Evolutionary conservation across 2,888 invertebrate genomes (phyloP).

Genomic region (Oscheius sp.): DNA sequence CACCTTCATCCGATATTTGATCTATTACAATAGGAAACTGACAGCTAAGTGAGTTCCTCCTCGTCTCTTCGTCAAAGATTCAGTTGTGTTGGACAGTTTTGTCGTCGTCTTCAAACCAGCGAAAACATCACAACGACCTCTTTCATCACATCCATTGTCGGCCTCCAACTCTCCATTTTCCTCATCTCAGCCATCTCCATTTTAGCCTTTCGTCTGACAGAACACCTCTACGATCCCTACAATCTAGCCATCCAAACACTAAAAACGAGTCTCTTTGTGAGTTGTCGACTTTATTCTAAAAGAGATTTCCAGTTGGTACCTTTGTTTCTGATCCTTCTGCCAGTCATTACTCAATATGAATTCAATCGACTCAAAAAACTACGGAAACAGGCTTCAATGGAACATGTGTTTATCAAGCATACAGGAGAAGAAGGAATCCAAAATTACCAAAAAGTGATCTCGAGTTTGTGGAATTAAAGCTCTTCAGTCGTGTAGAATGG

Average conservation of each 20-base stretch:
- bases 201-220: not conserved
- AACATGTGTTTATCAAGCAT: not conserved
- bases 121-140: constrained; percentile 13
- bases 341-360: not conserved
- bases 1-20: not conserved
- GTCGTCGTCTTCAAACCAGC: not conserved
- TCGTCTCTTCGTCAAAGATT: not conserved
- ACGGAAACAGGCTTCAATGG: not conserved
- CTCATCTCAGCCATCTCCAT: not conserved
- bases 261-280: not conserved
- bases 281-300: not conserved
- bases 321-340: constrained; percentile 1
- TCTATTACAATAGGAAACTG: not conserved
- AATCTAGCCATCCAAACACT: not conserved
- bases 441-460: constrained; percentile 13
- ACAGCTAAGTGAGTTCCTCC: not conserved
- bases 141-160: not conserved
- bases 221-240: not conserved
- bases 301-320: constrained; percentile 7
- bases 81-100: not conserved
- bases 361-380: not conserved
- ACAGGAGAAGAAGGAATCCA: constrained; percentile 17
- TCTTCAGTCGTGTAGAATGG: constrained; percentile 22
- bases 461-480: not conserved
- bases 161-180: constrained; percentile 3